Conservation (phyloP, 2,888 invertebrate genomes). For the Osmoderma eremita region DNA sequence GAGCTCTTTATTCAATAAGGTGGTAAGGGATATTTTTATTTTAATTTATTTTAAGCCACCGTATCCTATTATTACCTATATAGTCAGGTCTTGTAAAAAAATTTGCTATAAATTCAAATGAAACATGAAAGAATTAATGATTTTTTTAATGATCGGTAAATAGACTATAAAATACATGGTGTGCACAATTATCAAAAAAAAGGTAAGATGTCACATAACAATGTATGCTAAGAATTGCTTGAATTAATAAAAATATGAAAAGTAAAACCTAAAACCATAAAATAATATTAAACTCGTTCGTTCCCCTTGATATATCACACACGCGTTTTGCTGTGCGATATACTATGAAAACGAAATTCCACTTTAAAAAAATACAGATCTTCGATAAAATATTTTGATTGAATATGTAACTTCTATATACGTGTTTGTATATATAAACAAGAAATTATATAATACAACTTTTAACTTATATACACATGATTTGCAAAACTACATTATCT, state of each 20-base stretch:
- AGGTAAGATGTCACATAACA: constrained; percentile 39
- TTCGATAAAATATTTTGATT: constrained; percentile 15
- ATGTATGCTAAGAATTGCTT: constrained; percentile 37
- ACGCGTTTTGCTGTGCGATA: neutral
- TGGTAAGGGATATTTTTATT: too few relatives aligned
- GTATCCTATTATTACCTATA: too few relatives aligned
- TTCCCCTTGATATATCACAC: neutral
- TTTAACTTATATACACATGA: constrained; percentile 33
- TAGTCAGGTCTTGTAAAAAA: too few relatives aligned
- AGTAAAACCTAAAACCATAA: constrained; percentile 29
- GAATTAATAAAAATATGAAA: constrained; percentile 18
- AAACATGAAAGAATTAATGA: constrained; percentile 40
- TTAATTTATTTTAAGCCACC: too few relatives aligned
- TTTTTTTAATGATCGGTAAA: constrained; percentile 44
- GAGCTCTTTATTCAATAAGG: too few relatives aligned
- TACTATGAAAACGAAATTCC: constrained; percentile 6
- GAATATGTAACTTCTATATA: constrained; percentile 5
- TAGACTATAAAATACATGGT: constrained; percentile 44
- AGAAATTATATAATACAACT: constrained; percentile 24
- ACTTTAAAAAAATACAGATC: constrained; percentile 19
- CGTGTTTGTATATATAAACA: constrained; percentile 9
- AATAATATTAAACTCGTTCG: neutral
- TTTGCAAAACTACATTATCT: constrained; percentile 33
- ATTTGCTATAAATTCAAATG: constrained; percentile 11
- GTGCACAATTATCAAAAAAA: constrained; percentile 41